A percentile compares a stretch with the other conserved stretches of the same genome.
phyloP scores from a whole-genome alignment of 1,140 invertebrate species.

The Drosophila truncata region DNA sequence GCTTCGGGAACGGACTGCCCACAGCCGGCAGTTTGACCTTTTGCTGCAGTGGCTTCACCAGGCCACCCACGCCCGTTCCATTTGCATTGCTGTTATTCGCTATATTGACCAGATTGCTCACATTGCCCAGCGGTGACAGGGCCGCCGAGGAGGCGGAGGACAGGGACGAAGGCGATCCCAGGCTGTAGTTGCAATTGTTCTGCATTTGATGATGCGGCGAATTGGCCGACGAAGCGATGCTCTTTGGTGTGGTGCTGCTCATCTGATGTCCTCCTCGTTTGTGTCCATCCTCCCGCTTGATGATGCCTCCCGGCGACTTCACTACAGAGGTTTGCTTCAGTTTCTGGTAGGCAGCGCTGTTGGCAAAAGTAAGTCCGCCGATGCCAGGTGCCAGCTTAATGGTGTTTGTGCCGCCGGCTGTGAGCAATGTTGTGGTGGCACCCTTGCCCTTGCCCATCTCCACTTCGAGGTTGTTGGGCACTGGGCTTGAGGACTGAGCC shows the following conservation, averaged over 20 bases:
- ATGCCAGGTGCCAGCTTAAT: conserved; percentile 84
- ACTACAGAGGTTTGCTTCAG: conserved; percentile 70
- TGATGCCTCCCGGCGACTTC: conserved; percentile 55
- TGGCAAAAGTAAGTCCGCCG: conserved; percentile 84
- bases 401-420: conserved; percentile 56
- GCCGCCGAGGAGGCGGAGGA: conserved; percentile 57
- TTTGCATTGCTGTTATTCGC: conserved; percentile 33
- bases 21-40: conserved; percentile 86
- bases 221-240: conserved; percentile 74
- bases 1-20: conserved; percentile 95
- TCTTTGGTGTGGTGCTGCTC: conserved; percentile 73
- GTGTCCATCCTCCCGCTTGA: conserved; percentile 66
- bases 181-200: conserved; percentile 30
- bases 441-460: conserved; percentile 46
- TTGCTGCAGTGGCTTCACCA: conserved; percentile 85
- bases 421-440: conserved; percentile 44
- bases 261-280: conserved; percentile 64
- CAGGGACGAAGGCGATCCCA: conserved; percentile 61
- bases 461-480: conserved; percentile 28
- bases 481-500: conserved; percentile 47
- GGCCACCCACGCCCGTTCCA: conserved; percentile 11
- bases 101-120: conserved; percentile 53
- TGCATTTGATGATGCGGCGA: conserved; percentile 72
- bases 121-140: conserved; percentile 36
- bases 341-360: conserved; percentile 81